Base-by-base conservation (phyloP, 2,888 invertebrate species). In the Amphipyra tragopoginis region DNA sequence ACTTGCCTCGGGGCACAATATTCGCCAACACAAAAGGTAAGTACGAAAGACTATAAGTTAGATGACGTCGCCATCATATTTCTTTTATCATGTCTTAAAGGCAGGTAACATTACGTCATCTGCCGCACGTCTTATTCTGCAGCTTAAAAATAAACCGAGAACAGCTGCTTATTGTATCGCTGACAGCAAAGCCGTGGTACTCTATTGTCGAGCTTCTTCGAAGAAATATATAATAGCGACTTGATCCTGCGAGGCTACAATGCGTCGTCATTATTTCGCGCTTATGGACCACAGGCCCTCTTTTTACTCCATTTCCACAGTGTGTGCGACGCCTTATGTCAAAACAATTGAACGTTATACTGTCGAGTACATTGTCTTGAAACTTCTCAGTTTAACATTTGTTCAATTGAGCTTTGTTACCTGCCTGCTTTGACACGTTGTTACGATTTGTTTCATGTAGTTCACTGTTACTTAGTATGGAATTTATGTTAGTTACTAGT, bases 211-310 rank as follows among this genome's bases (percentile, higher is more conserved):
- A 79, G 86, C 85, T 86, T 75, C 83, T 88, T 82, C 80, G 77
- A 85, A 90, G 91, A 90, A 91, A 92, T 91, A 93, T 80, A 86
- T 93, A 93, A 94, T 89, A 91, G 90, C 91, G 88, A 88, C 91
- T 89, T 88, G 90, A 91, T 90, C 90, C 86, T 83, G 70, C 85
- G 87, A 87, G 85, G 89, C 86, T 86, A 92, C 91, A 92, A 91
- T 91, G 79, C 88, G 80, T 89, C 84, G 90, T 90, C 89, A 91
- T 93, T 93, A 93, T 91, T 89, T 90, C 76, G 83, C 83, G 88
- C 85, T 90, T 87, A 88, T 79, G 80, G 83, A 84, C 83, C 75
- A 81, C 76, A 75, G 80, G 75, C 72, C 75, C 82, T 86, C 83
- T 82, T 85, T 87, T 85, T 83, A 84, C 79, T 86, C 70, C 75